Evolutionary conservation across 2,113 vertebrate genomes (phyloP), one percentile per base, ranked within the genome.

Genomic region (Hystrix brachyura): DNA sequence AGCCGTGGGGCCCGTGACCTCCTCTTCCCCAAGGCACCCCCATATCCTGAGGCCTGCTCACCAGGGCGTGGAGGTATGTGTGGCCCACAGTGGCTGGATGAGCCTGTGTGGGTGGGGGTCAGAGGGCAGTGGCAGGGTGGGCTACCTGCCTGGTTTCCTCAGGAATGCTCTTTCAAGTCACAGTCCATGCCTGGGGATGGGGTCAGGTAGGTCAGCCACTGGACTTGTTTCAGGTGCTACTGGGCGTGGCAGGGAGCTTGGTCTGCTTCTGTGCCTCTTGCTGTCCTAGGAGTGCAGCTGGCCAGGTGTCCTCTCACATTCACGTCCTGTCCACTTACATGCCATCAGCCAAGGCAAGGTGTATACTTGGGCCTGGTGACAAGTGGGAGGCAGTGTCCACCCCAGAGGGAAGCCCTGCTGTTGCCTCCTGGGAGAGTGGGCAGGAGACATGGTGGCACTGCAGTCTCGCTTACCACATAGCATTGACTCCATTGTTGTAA

Each of bases 31-130:
- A 84, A 53, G 87, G 71, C 23, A 1, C 69, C 96, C 1, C 1
- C 60, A 21, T 96, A 91, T 90, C 96, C 97, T 0, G 97, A 98
- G n/a, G 82, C 80, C 80, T 64, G 94, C 72, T 96, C 92, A 43
- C 91, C 96, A 0, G 91, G 69, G 25, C 62, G 51, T 7, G 59
- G 84, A 98, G 98, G 98, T 98, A 92, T 98, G 76, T 25, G 6
- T 29, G 25, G 48, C 14, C 25, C 74, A 46, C 43, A 43, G 71
- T 21, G 25, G 46, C 13, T 7, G 7, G 74, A 78, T 15, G 7
- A 51, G 13, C 74, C 46, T 14, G 8, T 8, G 46, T 8, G 25
- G 19, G n/a, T 43, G n/a, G 12, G 43, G 72, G 5, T 76, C 19
- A 67, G 17, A 23, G 38, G 71, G 23, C 43, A 46, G 19, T 12